Evolutionary conservation across 2,113 vertebrate species (phyloP).

Genomic region (Corythoichthys haematopterus): DNA sequence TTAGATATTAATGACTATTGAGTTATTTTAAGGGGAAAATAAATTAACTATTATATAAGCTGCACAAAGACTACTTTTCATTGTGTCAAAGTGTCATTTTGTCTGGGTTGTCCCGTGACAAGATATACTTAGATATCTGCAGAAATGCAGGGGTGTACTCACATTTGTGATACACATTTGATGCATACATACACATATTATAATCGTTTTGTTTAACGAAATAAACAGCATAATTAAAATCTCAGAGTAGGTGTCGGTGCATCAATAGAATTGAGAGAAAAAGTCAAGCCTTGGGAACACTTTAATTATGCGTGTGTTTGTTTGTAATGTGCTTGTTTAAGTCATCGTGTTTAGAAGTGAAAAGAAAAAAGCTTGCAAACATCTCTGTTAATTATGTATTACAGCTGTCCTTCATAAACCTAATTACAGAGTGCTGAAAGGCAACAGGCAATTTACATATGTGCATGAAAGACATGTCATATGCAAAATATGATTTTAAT

Average conservation of each 20-base stretch:
- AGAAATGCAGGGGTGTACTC: too few species aligned
- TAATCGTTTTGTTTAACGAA: conserved; percentile 45
- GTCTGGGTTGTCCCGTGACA: too few species aligned
- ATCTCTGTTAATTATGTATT: conserved; percentile 99
- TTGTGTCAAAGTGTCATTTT: too few species aligned
- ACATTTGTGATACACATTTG: too few species aligned
- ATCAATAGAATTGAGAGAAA: conserved; percentile 51
- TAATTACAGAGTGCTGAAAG: conserved; percentile 98
- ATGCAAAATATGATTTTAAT: conserved; percentile 98
- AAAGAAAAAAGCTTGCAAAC: conserved; percentile 83
- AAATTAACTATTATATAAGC: too few species aligned
- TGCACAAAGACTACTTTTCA: too few species aligned
- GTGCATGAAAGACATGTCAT: conserved; percentile 92
- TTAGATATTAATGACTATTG: too few species aligned
- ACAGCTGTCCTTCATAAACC: conserved; percentile 99
- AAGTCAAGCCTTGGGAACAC: conserved; percentile 42
- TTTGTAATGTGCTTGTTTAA: conserved; percentile 69
- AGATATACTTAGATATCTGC: too few species aligned
- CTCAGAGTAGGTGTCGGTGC: conserved; percentile 21
- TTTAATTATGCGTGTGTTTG: conserved; percentile 35
- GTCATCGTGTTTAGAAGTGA: conserved; percentile 71
- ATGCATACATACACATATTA: not conserved
- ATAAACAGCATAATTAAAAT: conserved; percentile 57
- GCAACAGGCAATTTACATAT: conserved; percentile 92
- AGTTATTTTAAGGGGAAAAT: too few species aligned